Base-by-base conservation (phyloP, 2,113 vertebrate genomes). In the Dryoscopus gambensis region DNA sequence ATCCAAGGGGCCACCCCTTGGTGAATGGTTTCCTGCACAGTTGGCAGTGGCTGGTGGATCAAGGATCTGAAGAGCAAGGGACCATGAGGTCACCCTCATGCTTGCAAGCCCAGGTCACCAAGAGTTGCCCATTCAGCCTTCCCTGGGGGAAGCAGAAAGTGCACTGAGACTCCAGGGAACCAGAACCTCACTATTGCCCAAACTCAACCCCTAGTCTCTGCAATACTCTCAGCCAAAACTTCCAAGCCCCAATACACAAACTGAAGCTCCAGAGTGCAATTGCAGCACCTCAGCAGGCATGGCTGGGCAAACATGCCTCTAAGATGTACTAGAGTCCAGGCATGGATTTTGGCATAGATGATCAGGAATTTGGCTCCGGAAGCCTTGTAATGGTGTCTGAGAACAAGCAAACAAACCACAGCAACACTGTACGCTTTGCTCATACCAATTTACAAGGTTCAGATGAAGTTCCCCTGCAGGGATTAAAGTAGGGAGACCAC, bases 1-100 rank as follows among this genome's bases (percentile, higher is more conserved):
- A 35, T 31, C 39, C 3, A 3, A 5, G 19, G 31, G 40, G 21
- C 28, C 30, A 69, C 15, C 23, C 28, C 39, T 77, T 2, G 0
- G 10, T 31, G 39, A 6, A 1, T 4, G 5, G 24, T 21, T 62
- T 50, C 56, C 37, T 64, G 19, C 47, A 67, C 52, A 80, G 57
- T 2, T 0, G 0, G 37, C 46, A 65, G n/a, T 2, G 4, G 44
- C 64, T 74, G 50, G 20, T 21, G 15, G n/a, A 81, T 46, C 15
- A 44, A 21, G 13, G 11, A 8, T 52, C 40, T 77, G 60, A 85
- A 67, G 11, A 78, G 25, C 46, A 90, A 62, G 15, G 46, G 65
- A 70, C 37, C 65, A 55, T 8, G 47, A 17, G 35, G 18, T 12
- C 88, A 63, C 23, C 17, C 8, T 25, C 64, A 42, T 4, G 35